A percentile compares a stretch with the other conserved stretches of the same genome.
Conservation (phyloP, 2,113 vertebrate species). For the Gallinago media region DNA sequence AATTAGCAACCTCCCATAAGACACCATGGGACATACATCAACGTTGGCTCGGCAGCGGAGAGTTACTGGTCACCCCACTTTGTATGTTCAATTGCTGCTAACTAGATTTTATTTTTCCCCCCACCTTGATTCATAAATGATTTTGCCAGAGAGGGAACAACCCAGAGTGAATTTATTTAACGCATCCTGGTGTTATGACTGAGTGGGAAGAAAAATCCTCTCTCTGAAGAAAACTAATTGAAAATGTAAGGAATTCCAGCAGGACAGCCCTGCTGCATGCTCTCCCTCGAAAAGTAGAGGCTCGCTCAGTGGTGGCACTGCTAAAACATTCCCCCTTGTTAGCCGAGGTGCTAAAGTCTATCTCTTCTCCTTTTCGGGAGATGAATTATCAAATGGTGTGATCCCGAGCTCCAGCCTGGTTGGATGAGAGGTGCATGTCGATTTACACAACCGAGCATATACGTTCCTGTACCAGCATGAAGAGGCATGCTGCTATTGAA, state of each 20-base stretch:
- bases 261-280: not conserved
- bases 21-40: conserved; percentile 49
- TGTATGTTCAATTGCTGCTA: conserved; percentile 25
- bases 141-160: conserved; percentile 36
- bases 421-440: conserved; percentile 43
- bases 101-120: conserved; percentile 31
- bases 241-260: conserved; percentile 32
- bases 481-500: conserved; percentile 67
- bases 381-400: conserved; percentile 42
- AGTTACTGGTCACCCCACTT: conserved; percentile 36
- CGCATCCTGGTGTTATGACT: conserved; percentile 23
- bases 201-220: conserved; percentile 61
- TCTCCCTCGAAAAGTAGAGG: not conserved
- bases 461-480: conserved; percentile 55
- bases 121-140: conserved; percentile 34
- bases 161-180: conserved; percentile 62
- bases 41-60: conserved; percentile 19
- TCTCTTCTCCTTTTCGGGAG: conserved; percentile 18
- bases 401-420: conserved; percentile 55
- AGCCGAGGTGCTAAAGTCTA: not conserved
- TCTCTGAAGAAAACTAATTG: conserved; percentile 24
- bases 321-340: not conserved
- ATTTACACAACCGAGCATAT: conserved; percentile 16
- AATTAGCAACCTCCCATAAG: conserved; percentile 64
- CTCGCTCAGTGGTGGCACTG: not conserved